Evolutionary conservation across 1,140 invertebrate species (phyloP).

Genomic region (Drosophila bocqueti): DNA sequence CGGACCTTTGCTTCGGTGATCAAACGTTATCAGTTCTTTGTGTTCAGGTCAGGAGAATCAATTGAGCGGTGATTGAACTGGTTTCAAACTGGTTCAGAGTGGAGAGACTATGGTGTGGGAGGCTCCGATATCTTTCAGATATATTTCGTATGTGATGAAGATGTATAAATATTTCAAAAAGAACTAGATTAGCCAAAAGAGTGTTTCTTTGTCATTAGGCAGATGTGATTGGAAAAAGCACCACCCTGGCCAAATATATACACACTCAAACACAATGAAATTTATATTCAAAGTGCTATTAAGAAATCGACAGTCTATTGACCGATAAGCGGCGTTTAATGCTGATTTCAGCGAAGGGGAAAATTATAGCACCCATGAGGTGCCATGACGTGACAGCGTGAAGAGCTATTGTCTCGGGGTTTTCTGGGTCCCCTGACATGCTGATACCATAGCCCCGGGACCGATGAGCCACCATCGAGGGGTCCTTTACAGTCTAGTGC

Average conservation of each 20-base stretch:
- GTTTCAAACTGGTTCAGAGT: conserved; percentile 16
- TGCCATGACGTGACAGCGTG: conserved; percentile 43
- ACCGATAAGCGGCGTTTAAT: conserved; percentile 44
- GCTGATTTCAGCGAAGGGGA: conserved; percentile 31
- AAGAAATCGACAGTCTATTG: conserved; percentile 40
- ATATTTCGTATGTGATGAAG: not conserved
- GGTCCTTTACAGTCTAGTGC: conserved; percentile 25
- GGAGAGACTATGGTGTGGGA: not conserved
- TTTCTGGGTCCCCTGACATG: conserved; percentile 17
- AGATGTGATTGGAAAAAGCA: not conserved
- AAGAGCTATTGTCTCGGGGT: conserved; percentile 17
- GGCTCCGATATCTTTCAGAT: not conserved
- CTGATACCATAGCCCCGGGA: not conserved
- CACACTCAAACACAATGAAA: not conserved
- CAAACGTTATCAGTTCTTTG: conserved; percentile 44
- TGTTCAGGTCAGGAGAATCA: conserved; percentile 33
- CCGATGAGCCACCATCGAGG: not conserved
- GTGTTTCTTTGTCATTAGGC: not conserved
- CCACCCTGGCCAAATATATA: not conserved
- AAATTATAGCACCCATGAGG: conserved; percentile 29
- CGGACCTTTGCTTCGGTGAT: conserved; percentile 32
- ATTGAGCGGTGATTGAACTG: conserved; percentile 17
- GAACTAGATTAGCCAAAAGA: too few species aligned
- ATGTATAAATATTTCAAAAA: not conserved
- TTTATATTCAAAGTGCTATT: conserved; percentile 18